A percentile compares a stretch with the other conserved stretches of the same genome.
phyloP scores from a whole-genome alignment of 2,797 vertebrate genomes.

The Myotis daubentonii region DNA sequence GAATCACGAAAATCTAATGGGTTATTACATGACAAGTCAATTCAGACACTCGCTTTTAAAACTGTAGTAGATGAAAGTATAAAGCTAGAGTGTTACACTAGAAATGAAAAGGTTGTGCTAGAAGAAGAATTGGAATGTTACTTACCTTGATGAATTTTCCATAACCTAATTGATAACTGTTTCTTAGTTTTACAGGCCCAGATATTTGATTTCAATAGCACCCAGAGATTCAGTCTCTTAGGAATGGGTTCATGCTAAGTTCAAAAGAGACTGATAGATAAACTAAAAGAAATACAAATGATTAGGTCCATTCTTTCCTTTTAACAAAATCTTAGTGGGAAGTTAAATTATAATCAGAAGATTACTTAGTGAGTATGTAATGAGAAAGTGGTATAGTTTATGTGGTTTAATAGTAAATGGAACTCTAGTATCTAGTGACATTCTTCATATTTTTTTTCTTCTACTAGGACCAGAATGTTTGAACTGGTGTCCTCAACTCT shows the following conservation, averaged over 20 bases:
- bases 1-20: background rate
- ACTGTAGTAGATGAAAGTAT: background rate
- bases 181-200: constrained; percentile 11
- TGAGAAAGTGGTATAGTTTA: background rate
- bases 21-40: background rate
- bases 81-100: background rate
- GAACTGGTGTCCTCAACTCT: background rate
- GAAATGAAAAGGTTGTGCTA: background rate
- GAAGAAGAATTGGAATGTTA: constrained; percentile 9
- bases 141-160: constrained; percentile 16
- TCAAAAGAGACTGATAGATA: background rate
- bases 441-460: constrained; percentile 30
- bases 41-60: background rate
- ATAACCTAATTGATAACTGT: background rate
- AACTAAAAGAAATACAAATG: constrained; percentile 56
- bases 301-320: constrained; percentile 19
- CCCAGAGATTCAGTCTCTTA: background rate
- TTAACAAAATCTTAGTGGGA: constrained; percentile 34
- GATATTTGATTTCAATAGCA: constrained; percentile 46
- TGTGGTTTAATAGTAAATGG: background rate
- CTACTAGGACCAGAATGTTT: background rate
- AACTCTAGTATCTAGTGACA: background rate
- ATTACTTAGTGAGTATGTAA: background rate
- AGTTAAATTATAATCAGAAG: constrained; percentile 31
- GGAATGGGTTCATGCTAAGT: background rate